phyloP scores from a whole-genome alignment of 1,140 invertebrate genomes.

The Conus ventricosus region DNA sequence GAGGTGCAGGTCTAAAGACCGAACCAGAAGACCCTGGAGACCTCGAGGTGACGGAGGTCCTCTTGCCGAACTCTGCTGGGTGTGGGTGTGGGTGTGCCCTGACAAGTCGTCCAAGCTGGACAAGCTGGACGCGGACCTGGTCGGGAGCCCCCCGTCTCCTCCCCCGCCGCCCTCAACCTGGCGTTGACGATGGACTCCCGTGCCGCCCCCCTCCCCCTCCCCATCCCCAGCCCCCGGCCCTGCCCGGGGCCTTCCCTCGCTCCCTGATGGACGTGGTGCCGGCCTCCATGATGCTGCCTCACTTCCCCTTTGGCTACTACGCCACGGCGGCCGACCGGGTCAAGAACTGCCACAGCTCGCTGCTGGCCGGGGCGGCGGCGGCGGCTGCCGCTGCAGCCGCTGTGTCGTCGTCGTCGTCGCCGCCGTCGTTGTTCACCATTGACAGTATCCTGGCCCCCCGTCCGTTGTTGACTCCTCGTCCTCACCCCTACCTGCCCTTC shows the following conservation, averaged over 20 bases:
- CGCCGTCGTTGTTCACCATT: conserved; percentile 59
- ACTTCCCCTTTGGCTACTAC: conserved; percentile 54
- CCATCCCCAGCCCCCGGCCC: conserved; percentile 15
- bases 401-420: conserved; percentile 31
- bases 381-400: conserved; percentile 38
- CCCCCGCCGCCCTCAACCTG: conserved; percentile 23
- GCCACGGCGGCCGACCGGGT: conserved; percentile 56
- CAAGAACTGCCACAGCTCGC: conserved; percentile 52
- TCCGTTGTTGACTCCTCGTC: conserved; percentile 50
- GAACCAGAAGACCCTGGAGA: no score
- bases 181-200: conserved; percentile 40
- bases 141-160: not conserved
- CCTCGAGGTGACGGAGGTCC: no score
- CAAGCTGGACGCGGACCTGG: no score
- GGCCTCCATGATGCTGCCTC: conserved; percentile 49
- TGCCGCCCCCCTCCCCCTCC: not conserved
- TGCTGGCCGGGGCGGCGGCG: conserved; percentile 47
- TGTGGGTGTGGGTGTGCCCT: no score
- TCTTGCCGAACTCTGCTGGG: no score
- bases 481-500: conserved; percentile 54
- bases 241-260: not conserved
- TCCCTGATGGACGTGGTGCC: conserved; percentile 37
- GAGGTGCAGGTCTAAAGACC: no score
- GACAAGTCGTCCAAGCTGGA: not conserved
- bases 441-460: conserved; percentile 64